These are phyloP conservation scores for Alviniconcha strummeri DNA, from an alignment of 2,888 invertebrate genomes.

Conservation along the genomic window DNA sequence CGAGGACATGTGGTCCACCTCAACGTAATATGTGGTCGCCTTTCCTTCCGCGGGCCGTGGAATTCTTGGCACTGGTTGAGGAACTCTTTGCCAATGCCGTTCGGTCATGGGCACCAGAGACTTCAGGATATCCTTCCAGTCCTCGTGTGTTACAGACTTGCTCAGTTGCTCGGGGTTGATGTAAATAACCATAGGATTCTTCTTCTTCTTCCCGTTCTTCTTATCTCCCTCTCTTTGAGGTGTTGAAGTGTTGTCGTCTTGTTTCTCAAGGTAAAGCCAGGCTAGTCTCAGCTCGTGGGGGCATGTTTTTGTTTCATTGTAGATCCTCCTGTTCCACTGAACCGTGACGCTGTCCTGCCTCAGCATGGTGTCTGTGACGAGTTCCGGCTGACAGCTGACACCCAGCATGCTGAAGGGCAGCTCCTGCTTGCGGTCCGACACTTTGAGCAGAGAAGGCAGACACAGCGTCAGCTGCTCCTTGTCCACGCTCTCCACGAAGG, in stretches of 20 bases:
- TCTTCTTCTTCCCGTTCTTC: too few species aligned
- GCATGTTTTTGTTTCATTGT: too few species aligned
- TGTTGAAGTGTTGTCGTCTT: too few species aligned
- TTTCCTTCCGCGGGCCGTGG: neutral
- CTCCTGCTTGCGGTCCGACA: slow-evolving; percentile 41
- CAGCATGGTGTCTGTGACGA: slow-evolving; percentile 36
- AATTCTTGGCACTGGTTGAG: neutral
- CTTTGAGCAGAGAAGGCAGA: slow-evolving; percentile 44
- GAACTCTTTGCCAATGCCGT: neutral
- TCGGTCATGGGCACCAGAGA: neutral
- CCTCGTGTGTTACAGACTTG: neutral
- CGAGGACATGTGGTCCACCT: slow-evolving; percentile 25
- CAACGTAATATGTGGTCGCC: slow-evolving; percentile 26
- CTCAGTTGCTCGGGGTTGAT: neutral
- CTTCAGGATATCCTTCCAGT: slow-evolving; percentile 28
- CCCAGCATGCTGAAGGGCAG: slow-evolving; percentile 46
- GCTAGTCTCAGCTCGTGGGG: too few species aligned
- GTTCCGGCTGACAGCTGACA: slow-evolving; percentile 45
- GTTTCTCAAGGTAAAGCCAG: too few species aligned
- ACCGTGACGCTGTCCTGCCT: slow-evolving; percentile 39
- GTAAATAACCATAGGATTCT: neutral
- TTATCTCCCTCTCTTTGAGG: too few species aligned
- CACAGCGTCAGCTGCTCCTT: slow-evolving; percentile 45
- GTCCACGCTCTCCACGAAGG: slow-evolving; percentile 44
- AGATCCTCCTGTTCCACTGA: slow-evolving; percentile 49